Conservation (phyloP, 2,888 invertebrate species). For the Arctia plantaginis region DNA sequence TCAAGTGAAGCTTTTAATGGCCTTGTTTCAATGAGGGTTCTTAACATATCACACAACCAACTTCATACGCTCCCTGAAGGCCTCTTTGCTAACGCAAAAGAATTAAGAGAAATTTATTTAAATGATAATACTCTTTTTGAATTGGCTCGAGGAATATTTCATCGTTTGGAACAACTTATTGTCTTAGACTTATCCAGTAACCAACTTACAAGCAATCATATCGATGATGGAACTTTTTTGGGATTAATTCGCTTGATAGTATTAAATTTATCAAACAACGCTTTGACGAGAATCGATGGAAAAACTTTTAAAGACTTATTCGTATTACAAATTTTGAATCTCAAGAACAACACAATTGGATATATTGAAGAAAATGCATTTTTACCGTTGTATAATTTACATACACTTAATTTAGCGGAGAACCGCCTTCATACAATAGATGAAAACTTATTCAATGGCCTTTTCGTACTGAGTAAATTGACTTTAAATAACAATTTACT, state of each 20-base stretch:
- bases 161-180: constrained; percentile 93
- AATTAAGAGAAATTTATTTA: constrained; percentile 93
- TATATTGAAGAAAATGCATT: constrained; percentile 96
- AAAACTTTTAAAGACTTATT: constrained; percentile 95
- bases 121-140: constrained; percentile 94
- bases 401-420: constrained; percentile 95
- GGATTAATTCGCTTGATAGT: constrained; percentile 94
- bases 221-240: constrained; percentile 94
- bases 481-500: constrained; percentile 95
- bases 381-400: constrained; percentile 94
- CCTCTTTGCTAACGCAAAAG: constrained; percentile 92
- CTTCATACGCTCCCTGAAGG: constrained; percentile 93
- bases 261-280: constrained; percentile 94
- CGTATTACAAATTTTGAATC: constrained; percentile 93
- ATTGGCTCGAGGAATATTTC: constrained; percentile 93
- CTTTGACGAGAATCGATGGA: constrained; percentile 93
- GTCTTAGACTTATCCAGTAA: constrained; percentile 94
- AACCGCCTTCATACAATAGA: constrained; percentile 94
- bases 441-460: constrained; percentile 92
- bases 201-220: constrained; percentile 93
- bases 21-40: constrained; percentile 91
- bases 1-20: constrained; percentile 93
- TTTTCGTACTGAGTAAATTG: constrained; percentile 93
- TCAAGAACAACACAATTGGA: constrained; percentile 95
- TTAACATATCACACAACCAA: constrained; percentile 95